Percentiles rank a stretch among this genome's conserved stretches.
Evolutionary conservation across 2,888 invertebrate genomes (phyloP).

Genomic region (Stenoptilia bipunctidactyla): DNA sequence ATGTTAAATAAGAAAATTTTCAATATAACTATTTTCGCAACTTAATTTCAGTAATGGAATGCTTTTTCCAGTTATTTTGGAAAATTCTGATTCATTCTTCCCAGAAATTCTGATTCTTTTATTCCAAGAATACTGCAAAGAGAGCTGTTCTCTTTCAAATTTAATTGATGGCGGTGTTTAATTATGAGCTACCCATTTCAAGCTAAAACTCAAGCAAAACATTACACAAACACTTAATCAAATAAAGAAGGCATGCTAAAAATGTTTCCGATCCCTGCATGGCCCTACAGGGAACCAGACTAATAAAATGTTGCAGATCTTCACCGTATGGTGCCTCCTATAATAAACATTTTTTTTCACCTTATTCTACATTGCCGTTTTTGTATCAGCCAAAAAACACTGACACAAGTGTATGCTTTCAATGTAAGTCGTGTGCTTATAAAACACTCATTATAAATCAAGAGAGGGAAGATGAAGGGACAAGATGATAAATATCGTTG

Average conservation of each 20-base stretch:
- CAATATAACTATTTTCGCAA: too few species aligned
- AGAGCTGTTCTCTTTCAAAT: too few species aligned
- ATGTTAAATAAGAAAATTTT: too few species aligned
- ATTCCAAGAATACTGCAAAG: too few species aligned
- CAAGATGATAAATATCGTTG: conserved; percentile 55
- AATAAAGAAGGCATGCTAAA: conserved; percentile 9
- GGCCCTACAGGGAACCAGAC: conserved; percentile 39
- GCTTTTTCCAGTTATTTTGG: too few species aligned
- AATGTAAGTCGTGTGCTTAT: conserved; percentile 24
- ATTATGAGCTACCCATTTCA: too few species aligned
- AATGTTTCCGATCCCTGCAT: conserved; percentile 25
- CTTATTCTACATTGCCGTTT: conserved; percentile 31
- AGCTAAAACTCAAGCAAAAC: too few species aligned
- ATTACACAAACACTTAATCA: conserved; percentile 7
- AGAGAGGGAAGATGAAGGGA: conserved; percentile 34
- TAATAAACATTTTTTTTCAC: conserved; percentile 29
- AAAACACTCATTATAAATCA: conserved; percentile 39
- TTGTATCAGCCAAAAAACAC: background rate
- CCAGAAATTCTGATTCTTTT: too few species aligned
- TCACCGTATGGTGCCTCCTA: conserved; percentile 33
- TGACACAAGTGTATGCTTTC: conserved; percentile 14
- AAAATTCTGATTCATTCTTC: too few species aligned
- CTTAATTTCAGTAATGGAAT: too few species aligned
- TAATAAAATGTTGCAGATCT: conserved; percentile 47
- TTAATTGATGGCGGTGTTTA: too few species aligned